These are phyloP conservation scores for Dunckerocampus dactyliophorus DNA, from an alignment of 2,113 vertebrate species.

Conservation along the genomic window DNA sequence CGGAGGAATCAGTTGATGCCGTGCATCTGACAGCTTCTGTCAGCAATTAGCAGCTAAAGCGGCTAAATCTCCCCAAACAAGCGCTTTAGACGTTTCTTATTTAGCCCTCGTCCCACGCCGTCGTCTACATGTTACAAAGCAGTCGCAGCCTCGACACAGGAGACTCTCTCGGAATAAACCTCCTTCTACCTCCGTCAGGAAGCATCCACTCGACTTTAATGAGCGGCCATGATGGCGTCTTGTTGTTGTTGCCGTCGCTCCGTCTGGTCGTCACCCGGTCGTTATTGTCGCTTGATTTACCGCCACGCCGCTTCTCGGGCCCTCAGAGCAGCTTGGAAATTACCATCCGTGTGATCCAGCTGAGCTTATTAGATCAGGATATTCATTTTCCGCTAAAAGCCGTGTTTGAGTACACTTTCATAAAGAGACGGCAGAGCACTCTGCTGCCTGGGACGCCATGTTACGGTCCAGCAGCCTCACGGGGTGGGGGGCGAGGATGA, in stretches of 20 bases:
- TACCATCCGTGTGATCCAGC: conserved; percentile 98
- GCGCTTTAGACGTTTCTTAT: conserved; percentile 77
- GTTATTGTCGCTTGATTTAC: conserved; percentile 97
- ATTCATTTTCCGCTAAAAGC: conserved; percentile 98
- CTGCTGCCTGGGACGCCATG: conserved; percentile 79
- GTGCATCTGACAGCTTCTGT: conserved; percentile 99
- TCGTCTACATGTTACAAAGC: conserved; percentile 47
- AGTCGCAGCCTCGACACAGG: conserved; percentile 58
- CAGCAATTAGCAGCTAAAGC: conserved; percentile 99
- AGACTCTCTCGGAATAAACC: conserved; percentile 85
- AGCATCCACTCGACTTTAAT: conserved; percentile 77
- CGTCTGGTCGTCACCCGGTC: conserved; percentile 97
- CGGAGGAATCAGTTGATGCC: conserved; percentile 92
- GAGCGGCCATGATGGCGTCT: conserved; percentile 76
- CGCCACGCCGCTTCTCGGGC: conserved; percentile 83
- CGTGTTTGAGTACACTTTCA: conserved; percentile 97
- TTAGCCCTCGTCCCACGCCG: conserved; percentile 64
- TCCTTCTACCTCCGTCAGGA: conserved; percentile 81
- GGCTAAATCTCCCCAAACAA: conserved; percentile 89
- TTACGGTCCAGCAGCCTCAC: conserved; percentile 83
- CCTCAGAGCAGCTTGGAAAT: conserved; percentile 93
- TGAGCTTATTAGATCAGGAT: conserved; percentile 98
- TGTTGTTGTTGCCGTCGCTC: conserved; percentile 98
- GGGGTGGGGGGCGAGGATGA: conserved; percentile 51
- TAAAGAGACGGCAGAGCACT: conserved; percentile 87